Conservation (phyloP, 2,797 vertebrate genomes). For the Hoplostethus mediterraneus region DNA sequence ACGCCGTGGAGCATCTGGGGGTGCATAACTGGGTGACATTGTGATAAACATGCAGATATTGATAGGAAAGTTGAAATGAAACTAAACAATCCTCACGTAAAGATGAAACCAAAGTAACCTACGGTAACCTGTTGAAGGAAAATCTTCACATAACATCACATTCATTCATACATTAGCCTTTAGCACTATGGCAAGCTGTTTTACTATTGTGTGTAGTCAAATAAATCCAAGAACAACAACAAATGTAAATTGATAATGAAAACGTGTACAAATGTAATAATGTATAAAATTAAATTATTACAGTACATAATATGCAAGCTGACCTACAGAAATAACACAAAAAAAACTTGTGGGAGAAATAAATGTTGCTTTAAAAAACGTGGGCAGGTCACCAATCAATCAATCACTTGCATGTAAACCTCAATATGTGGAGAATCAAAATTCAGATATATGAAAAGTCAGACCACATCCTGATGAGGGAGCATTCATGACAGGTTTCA, state of each 20-base stretch:
- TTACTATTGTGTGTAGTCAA: slow-evolving; percentile 45
- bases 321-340: slow-evolving; percentile 59
- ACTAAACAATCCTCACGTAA: neutral
- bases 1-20: slow-evolving; percentile 33
- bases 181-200: slow-evolving; percentile 43
- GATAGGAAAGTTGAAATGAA: slow-evolving; percentile 31
- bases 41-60: slow-evolving; percentile 38
- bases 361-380: slow-evolving; percentile 55
- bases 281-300: slow-evolving; percentile 72
- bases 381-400: slow-evolving; percentile 46
- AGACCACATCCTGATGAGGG: neutral
- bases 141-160: slow-evolving; percentile 52
- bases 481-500: neutral
- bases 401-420: slow-evolving; percentile 54
- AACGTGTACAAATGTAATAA: slow-evolving; percentile 51
- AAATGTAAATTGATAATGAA: slow-evolving; percentile 56
- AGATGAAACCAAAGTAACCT: slow-evolving; percentile 48
- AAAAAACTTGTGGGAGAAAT: slow-evolving; percentile 59
- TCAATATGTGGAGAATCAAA: slow-evolving; percentile 39
- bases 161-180: slow-evolving; percentile 22
- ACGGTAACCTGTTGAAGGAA: slow-evolving; percentile 40
- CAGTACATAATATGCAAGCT: slow-evolving; percentile 64
- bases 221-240: slow-evolving; percentile 62
- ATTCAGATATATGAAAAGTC: slow-evolving; percentile 41
- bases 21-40: neutral